These are phyloP conservation scores for Peromyscus attwateri DNA, from an alignment of 2,797 vertebrate genomes.

Conservation along the genomic window DNA sequence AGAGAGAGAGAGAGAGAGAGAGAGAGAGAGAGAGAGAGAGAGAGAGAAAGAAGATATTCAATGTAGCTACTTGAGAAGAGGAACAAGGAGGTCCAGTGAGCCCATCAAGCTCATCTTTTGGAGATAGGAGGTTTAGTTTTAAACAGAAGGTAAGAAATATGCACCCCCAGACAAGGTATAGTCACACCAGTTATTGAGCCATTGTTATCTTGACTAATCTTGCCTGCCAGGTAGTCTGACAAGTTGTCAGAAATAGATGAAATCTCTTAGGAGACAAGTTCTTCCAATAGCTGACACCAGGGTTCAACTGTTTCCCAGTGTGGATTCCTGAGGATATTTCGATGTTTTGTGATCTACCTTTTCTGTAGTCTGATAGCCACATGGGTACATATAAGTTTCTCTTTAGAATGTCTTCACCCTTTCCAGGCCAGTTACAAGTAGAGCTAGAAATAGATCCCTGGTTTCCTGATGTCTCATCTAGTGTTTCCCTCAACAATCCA, in stretches of 20 bases:
- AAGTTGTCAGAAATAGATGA: not conserved
- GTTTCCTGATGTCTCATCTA: not conserved
- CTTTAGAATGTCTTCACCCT: not conserved
- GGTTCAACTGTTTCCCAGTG: not conserved
- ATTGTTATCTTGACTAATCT: not conserved
- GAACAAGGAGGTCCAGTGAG: not conserved
- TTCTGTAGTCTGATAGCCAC: not conserved
- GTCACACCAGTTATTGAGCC: not conserved
- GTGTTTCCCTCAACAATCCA: not conserved
- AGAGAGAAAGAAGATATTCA: not conserved
- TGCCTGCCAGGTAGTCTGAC: not conserved
- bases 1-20: no score
- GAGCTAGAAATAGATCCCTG: not conserved
- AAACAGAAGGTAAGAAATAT: not conserved
- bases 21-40: not conserved
- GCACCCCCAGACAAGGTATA: not conserved
- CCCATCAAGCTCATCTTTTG: not conserved
- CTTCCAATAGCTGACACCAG: not conserved
- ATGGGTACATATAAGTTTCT: not conserved
- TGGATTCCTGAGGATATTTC: not conserved
- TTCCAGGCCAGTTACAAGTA: not conserved
- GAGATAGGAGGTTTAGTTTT: not conserved
- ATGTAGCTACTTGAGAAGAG: not conserved
- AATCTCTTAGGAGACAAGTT: not conserved
- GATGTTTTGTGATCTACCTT: not conserved